Percentiles rank a stretch among this genome's conserved stretches.
phyloP scores from a whole-genome alignment of 37 sponge, comb jelly and placozoan genomes.

The Oscarella lobularis region DNA sequence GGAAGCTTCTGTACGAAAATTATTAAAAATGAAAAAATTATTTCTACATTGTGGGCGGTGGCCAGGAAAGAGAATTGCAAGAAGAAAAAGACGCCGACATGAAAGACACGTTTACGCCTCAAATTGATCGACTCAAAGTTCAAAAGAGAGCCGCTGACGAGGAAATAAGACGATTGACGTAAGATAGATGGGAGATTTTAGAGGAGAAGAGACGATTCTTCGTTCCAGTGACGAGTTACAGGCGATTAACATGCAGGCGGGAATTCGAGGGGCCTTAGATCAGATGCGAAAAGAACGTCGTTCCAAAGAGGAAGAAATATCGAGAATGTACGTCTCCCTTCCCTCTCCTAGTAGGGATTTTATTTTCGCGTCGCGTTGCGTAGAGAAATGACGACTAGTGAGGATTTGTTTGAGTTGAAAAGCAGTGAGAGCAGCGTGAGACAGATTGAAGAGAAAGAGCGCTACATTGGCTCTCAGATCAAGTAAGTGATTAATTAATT shows the following conservation, averaged over 20 bases:
- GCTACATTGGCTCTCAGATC: no score
- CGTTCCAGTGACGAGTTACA: conserved; percentile 23
- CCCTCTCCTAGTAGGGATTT: no score
- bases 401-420: not conserved
- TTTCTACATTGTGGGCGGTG: no score
- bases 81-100: not conserved
- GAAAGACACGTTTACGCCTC: not conserved
- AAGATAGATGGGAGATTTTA: no score
- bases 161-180: no score
- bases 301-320: conserved; percentile 22
- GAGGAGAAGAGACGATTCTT: no score
- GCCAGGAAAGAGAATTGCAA: not conserved
- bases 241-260: conserved; percentile 41
- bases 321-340: not conserved
- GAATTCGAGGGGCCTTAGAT: conserved; percentile 53
- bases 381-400: not conserved
- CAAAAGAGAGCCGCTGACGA: not conserved
- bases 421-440: no score
- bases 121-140: not conserved
- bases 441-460: no score
- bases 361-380: not conserved
- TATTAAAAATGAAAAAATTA: no score
- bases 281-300: conserved; percentile 38
- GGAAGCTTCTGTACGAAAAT: not conserved
- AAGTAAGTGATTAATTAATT: no score